Conservation (phyloP, 2,888 invertebrate genomes). For the Cataglyphis albicans region DNA sequence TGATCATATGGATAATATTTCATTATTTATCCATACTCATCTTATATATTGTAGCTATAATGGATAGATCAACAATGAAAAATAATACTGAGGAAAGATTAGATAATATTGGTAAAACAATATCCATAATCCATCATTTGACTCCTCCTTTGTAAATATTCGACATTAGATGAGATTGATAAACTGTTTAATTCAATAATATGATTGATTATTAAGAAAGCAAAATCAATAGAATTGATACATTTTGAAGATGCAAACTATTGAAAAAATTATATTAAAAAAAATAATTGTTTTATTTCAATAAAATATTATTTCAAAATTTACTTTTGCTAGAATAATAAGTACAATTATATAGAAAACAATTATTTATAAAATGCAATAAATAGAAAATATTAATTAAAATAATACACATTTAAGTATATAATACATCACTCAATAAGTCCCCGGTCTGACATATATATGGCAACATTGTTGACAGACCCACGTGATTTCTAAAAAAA, state of each 20-base stretch:
- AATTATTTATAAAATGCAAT: no score
- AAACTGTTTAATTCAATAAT: neutral
- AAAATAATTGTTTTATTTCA: no score
- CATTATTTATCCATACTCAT: conserved; percentile 8
- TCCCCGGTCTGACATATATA: no score
- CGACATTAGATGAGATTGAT: neutral
- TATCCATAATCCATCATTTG: neutral
- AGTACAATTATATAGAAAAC: no score
- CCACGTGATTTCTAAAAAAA: no score
- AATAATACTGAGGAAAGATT: neutral
- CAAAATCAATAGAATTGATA: neutral
- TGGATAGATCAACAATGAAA: neutral
- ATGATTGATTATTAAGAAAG: neutral
- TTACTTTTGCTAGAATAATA: no score
- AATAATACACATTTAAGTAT: neutral
- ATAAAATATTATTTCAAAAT: no score
- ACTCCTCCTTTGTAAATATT: neutral
- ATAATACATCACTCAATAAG: no score
- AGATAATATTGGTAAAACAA: neutral
- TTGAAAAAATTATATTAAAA: no score
- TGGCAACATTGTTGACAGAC: no score
- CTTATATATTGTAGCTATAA: no score
- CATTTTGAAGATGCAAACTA: neutral
- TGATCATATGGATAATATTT: neutral
- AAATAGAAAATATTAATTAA: no score